Evolutionary conservation across 2,888 invertebrate genomes (phyloP), one percentile per base, ranked within the genome.

Genomic region (Nemapogon koenigi): DNA sequence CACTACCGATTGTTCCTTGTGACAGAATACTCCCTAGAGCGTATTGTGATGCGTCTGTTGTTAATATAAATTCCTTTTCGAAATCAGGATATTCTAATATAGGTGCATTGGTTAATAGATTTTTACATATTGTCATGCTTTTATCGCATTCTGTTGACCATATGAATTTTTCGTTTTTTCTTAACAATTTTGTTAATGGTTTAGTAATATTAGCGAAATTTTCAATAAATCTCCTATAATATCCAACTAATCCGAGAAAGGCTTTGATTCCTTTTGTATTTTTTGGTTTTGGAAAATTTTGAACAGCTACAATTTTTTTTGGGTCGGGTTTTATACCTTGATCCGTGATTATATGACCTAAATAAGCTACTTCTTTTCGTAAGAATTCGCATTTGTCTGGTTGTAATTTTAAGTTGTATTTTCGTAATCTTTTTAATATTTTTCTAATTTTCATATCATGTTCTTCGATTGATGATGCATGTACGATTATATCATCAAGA

Each of bases 281-380:
- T 44, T 50, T 49, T 4, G 58, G 55, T 27, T 45, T 38, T n/a
- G 55, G 55, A 38, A 53, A 57, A 1, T 53, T 43, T 38, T 32
- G n/a, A 2, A 52, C 49, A 2, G 49, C 46, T 37, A 43, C 33
- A 10, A 52, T 42, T 46, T 56, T 55, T 4, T 50, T 47, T 1
- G 57, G 57, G 40, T 62, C 56, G 2, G 67, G 62, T 25, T 52
- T 55, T 0, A 60, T 49, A 15, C 57, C 60, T 35, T 61, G 52
- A 11, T 40, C 48, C 1, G 56, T 51, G 1, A 66, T 56, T 2
- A 59, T 50, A 30, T 60, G 62, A 2, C 65, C 63, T 16, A 67
- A 37, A 38, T 55, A 66, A 1, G 51, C 50, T 8, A 65, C 56
- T 50, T 61, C 56, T 15, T 44, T 43, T 11, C 49, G 36, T 4